Evolutionary conservation across 1,140 invertebrate species (phyloP), one percentile per base, ranked within the genome.

Genomic region (Cydia splendana): DNA sequence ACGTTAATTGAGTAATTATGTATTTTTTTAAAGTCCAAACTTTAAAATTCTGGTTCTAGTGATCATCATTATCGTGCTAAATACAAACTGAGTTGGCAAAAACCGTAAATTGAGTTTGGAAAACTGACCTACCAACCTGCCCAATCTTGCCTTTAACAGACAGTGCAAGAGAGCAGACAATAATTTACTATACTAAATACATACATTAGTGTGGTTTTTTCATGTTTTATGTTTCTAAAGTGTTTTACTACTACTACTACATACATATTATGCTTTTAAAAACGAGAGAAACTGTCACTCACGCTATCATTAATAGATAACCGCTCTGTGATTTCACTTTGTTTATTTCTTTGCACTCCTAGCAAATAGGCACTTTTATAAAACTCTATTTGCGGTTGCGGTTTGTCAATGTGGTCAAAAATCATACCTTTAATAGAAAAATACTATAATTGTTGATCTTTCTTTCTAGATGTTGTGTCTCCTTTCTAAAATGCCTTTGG

Each of bases 331-430:
- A 48, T 57, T 57, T 57, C n/a, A 57, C 53, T 57, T 15, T 53
- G 51, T 53, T 53, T 57, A 57, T 18, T 57, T 57, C 53, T 48
- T 57, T 57, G 53, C 53, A 13, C 53, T 18, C 53, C 53, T 57
- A 57, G n/a, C n/a, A n/a, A 18, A 57, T 57, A 57, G 13, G 7
- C 3, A 18, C n/a, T 57, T 57, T 18, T 57, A n/a, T 51, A 18
- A 57, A 57, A 57, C 15, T 18, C 20, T 57, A 57, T 57, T 18
- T 57, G 53, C 6, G 53, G 53, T 57, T 57, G 53, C 53, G 15
- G 53, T 57, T 9, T 57, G 6, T 18, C 53, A 57, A 9, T 18
- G 53, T 57, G 53, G 53, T 20, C 13, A 9, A 57, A 57, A 57
- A 57, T 18, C 53, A 57, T 18, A 57, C 45, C 13, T 13, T 45